phyloP scores from a whole-genome alignment of 2,113 vertebrate genomes.

The Heterotilapia buettikoferi region DNA sequence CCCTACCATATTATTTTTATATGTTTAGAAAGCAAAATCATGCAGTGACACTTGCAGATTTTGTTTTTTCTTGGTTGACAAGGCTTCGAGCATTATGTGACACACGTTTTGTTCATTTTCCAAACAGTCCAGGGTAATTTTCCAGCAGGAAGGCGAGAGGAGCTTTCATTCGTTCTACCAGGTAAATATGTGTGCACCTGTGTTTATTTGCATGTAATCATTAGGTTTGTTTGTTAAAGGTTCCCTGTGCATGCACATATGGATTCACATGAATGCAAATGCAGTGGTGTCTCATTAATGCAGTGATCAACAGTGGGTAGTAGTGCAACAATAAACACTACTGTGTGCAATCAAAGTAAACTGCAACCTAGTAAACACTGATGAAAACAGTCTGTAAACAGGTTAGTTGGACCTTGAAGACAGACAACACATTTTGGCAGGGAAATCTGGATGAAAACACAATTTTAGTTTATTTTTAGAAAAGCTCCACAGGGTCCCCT shows the following conservation, averaged over 20 bases:
- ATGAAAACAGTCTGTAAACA: neutral
- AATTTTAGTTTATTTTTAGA: neutral
- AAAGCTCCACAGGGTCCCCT: neutral
- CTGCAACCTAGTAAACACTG: neutral
- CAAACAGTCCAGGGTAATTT: slow-evolving; percentile 89
- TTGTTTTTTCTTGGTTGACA: neutral
- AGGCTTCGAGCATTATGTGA: neutral
- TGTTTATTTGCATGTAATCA: neutral
- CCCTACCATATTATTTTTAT: neutral
- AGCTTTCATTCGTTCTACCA: slow-evolving; percentile 98
- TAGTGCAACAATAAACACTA: neutral
- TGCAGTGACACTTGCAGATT: neutral
- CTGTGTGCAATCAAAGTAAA: neutral
- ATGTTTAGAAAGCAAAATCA: neutral
- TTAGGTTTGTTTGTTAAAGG: neutral
- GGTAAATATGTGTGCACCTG: slow-evolving; percentile 63
- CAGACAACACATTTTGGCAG: neutral
- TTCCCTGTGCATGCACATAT: neutral
- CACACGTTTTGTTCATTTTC: neutral
- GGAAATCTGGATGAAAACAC: neutral
- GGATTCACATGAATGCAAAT: neutral
- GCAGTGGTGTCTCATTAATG: neutral
- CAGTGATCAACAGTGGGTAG: neutral
- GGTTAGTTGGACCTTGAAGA: neutral
- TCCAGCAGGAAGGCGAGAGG: slow-evolving; percentile 90